These are phyloP conservation scores for Melanotaenia nigrans DNA, from an alignment of 2,797 vertebrate genomes.

Conservation along the genomic window DNA sequence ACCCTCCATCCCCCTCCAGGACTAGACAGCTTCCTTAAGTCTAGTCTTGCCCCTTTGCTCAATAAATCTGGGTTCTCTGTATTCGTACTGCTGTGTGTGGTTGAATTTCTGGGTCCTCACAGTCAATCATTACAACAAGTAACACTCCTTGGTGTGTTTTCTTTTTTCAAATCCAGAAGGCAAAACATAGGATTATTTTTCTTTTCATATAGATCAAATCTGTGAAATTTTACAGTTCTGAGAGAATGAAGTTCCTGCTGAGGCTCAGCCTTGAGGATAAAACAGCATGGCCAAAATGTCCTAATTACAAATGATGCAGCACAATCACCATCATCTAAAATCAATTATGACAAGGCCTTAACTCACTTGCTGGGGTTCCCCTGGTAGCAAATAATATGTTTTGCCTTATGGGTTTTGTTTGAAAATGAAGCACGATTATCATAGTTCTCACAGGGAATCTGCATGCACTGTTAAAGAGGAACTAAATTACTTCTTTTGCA, in stretches of 20 bases:
- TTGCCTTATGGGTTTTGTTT: constrained; percentile 53
- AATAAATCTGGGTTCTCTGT: too few relatives aligned
- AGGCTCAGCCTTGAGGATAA: constrained; percentile 37
- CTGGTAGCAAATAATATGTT: constrained; percentile 46
- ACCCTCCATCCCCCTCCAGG: too few relatives aligned
- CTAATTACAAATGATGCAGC: constrained; percentile 65
- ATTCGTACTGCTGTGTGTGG: too few relatives aligned
- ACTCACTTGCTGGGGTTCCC: constrained; percentile 48
- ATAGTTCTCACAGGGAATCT: constrained; percentile 43
- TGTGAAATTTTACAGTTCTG: constrained; percentile 35
- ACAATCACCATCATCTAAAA: constrained; percentile 63
- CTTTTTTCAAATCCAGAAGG: constrained; percentile 47
- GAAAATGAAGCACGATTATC: constrained; percentile 53
- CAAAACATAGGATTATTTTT: constrained; percentile 54
- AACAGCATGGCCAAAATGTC: constrained; percentile 44
- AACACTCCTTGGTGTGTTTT: constrained; percentile 5
- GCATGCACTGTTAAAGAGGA: constrained; percentile 45
- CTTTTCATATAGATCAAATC: constrained; percentile 61
- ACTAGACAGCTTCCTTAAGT: too few relatives aligned
- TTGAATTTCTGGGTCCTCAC: too few relatives aligned
- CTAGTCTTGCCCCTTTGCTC: too few relatives aligned
- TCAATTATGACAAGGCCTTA: constrained; percentile 62
- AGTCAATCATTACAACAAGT: too few relatives aligned
- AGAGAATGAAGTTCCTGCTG: constrained; percentile 56
- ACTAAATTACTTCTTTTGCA: constrained; percentile 49